These are phyloP conservation scores for Thalpophila matura DNA, from an alignment of 2,888 invertebrate genomes.

Conservation along the genomic window DNA sequence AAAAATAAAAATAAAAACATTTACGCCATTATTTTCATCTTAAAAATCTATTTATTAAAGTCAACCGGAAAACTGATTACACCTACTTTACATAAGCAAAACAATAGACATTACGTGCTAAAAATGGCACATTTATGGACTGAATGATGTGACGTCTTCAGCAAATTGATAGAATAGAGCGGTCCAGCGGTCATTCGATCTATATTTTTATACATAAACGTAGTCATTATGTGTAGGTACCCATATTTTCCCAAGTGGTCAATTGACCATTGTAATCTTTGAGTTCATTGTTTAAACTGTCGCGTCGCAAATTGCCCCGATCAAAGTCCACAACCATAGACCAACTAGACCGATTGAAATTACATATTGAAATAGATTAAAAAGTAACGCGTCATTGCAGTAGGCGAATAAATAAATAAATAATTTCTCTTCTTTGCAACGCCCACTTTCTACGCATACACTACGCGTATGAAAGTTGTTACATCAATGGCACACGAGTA, in stretches of 20 bases:
- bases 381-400: constrained; percentile 23
- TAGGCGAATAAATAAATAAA: constrained; percentile 25
- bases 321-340: constrained; percentile 64
- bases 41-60: no score
- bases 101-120: constrained; percentile 1
- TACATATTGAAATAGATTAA: constrained; percentile 51
- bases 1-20: no score
- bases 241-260: constrained; percentile 63
- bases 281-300: constrained; percentile 52
- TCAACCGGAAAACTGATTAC: not conserved
- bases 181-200: not conserved
- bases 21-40: no score
- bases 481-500: constrained; percentile 5
- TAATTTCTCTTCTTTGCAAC: constrained; percentile 10
- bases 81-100: constrained; percentile 1
- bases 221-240: constrained; percentile 29
- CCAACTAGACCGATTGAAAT: constrained; percentile 58
- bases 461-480: constrained; percentile 30
- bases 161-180: not conserved
- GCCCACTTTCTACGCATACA: constrained; percentile 36
- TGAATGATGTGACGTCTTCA: not conserved
- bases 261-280: constrained; percentile 62
- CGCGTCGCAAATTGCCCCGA: constrained; percentile 55
- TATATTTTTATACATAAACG: constrained; percentile 33
- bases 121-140: not conserved